Evolutionary conservation across 2,797 vertebrate species (phyloP), one percentile per base, ranked within the genome.

Genomic region (Austrolebias charrua): DNA sequence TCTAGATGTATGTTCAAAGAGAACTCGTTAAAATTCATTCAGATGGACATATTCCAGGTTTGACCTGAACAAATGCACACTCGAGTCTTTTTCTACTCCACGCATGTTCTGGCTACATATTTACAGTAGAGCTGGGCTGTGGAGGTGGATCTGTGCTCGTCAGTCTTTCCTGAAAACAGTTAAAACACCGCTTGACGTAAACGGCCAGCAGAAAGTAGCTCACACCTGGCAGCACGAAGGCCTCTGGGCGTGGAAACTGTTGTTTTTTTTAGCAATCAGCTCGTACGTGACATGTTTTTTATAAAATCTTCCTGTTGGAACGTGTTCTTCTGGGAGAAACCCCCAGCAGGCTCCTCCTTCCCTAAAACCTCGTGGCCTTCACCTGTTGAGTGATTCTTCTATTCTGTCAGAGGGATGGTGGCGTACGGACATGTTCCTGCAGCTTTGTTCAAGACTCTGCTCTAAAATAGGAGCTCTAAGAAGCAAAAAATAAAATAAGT

Each of bases 71-170:
- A 79, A 81, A 75, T 85, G 82, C 69, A 75, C 67, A 62, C 33
- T 8, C 52, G 24, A 24, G 24, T 24, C 75, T 78, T 79, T 78
- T 79, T 78, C n/a, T 76, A 82, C 80, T 83, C 75, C 76, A 75
- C 89, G 84, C 85, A 81, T 90, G 90, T 90, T 90, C 82, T 86
- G 88, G 90, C 90, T 91, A 92, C 90, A 90, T 85, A 81, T 90
- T 91, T 91, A 87, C 69, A 60, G 86, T 86, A 91, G 73, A 76
- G 87, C 81, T 82, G 60, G 79, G 76, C 67, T 79, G 80, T 77
- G 62, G 63, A 73, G 20, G 19, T 58, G 2, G 16, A 33, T 63
- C 78, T 63, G 83, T 79, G 74, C 61, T 75, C 69, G 66, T 80
- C 56, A 58, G 55, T 54, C 64, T 66, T 59, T 35, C 45, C 60